phyloP scores from a whole-genome alignment of 1,140 invertebrate genomes.

The Ostrea edulis region DNA sequence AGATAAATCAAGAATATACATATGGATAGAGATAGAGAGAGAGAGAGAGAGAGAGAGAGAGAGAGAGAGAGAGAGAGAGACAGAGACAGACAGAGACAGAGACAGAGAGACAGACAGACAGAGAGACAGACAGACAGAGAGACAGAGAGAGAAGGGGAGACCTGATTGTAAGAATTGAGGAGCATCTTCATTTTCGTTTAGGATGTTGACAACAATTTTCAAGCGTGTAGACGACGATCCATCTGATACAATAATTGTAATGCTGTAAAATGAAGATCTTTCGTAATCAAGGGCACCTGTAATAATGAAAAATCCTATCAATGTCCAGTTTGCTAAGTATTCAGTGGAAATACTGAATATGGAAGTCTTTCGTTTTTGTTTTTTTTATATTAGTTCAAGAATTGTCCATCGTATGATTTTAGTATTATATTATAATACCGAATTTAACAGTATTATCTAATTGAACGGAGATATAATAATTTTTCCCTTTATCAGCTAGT shows the following conservation, averaged over 20 bases:
- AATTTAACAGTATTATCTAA: too few relatives aligned
- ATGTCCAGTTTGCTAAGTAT: not conserved
- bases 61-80: too few relatives aligned
- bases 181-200: slow-evolving; percentile 58
- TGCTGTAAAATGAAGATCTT: slow-evolving; percentile 60
- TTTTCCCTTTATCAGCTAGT: too few relatives aligned
- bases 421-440: too few relatives aligned
- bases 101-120: too few relatives aligned
- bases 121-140: too few relatives aligned
- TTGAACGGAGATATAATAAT: not conserved
- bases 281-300: slow-evolving; percentile 65
- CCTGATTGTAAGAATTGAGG: slow-evolving; percentile 40
- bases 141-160: not conserved
- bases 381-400: not conserved
- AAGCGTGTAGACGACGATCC: slow-evolving; percentile 51
- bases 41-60: too few relatives aligned
- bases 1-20: too few relatives aligned
- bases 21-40: too few relatives aligned
- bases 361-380: not conserved
- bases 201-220: slow-evolving; percentile 54
- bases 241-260: slow-evolving; percentile 55
- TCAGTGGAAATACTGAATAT: not conserved
- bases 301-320: not conserved
- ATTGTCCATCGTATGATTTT: not conserved
- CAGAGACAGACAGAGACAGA: too few relatives aligned